A percentile compares a stretch with the other conserved stretches of the same genome.
phyloP scores from a whole-genome alignment of 2,113 vertebrate genomes.

The Grus americana region DNA sequence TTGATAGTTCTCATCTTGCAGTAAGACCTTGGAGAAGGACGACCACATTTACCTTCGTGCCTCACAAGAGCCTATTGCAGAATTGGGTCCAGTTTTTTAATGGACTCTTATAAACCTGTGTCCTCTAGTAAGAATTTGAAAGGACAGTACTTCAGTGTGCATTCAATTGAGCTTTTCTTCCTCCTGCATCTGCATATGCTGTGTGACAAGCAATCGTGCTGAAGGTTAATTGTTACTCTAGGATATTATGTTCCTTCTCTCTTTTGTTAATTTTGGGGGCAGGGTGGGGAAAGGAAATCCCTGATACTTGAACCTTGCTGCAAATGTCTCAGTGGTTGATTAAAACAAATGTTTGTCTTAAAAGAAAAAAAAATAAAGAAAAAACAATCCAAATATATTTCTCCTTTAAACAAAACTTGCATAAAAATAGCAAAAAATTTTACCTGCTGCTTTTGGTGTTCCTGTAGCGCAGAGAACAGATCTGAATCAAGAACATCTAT shows the following conservation, averaged over 20 bases:
- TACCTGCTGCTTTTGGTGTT: background rate
- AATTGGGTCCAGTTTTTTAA: background rate
- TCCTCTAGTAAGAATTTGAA: background rate
- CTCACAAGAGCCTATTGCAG: background rate
- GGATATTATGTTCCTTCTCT: conserved; percentile 34
- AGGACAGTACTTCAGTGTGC: background rate
- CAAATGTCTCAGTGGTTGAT: background rate
- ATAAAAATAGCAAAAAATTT: background rate
- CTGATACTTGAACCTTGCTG: background rate
- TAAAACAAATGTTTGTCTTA: conserved; percentile 4
- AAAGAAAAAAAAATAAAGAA: background rate
- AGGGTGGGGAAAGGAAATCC: background rate
- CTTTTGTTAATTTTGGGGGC: conserved; percentile 9
- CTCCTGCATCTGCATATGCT: conserved; percentile 22
- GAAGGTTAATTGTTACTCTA: conserved; percentile 64
- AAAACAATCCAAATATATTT: background rate
- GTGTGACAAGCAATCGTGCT: background rate
- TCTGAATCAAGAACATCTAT: background rate
- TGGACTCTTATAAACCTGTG: background rate
- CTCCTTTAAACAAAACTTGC: background rate
- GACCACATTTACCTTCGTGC: background rate
- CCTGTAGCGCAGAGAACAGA: background rate
- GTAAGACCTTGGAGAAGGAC: background rate
- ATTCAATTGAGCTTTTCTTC: background rate
- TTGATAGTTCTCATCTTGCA: background rate